Evolutionary conservation across 1,140 invertebrate species (phyloP).

Genomic region (Ceratitis capitata): DNA sequence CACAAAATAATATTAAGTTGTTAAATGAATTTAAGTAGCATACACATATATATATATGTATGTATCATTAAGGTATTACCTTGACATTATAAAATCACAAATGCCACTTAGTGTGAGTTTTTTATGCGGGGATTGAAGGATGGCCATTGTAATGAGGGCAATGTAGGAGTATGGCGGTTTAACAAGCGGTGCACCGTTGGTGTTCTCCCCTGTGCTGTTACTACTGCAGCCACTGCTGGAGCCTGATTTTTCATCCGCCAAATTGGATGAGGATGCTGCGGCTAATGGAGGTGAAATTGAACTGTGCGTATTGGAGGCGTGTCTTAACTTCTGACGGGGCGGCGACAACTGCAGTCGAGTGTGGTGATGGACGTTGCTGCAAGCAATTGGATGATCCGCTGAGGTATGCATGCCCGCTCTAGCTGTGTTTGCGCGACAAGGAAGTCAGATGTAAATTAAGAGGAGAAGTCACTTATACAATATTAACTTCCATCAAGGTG

Average conservation of each 20-base stretch:
- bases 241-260: not conserved
- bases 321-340: constrained; percentile 51
- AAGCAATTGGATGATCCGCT: constrained; percentile 47
- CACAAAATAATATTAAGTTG: no score
- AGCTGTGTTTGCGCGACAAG: not conserved
- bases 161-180: constrained; percentile 99
- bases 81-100: constrained; percentile 98
- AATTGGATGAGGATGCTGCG: not conserved
- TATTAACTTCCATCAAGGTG: not conserved
- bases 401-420: constrained; percentile 55
- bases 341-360: constrained; percentile 51
- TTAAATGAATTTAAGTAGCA: no score
- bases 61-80: constrained; percentile 59
- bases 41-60: not conserved
- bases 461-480: not conserved
- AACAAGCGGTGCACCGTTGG: constrained; percentile 68
- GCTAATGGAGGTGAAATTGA: constrained; percentile 23
- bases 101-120: constrained; percentile 96
- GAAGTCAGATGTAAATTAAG: not conserved
- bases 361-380: constrained; percentile 21
- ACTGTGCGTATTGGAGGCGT: constrained; percentile 39
- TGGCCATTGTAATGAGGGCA: constrained; percentile 97
- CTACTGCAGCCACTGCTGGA: constrained; percentile 43
- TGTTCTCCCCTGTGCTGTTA: constrained; percentile 39
- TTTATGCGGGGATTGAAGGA: constrained; percentile 96